Base-by-base conservation (phyloP, 2,113 vertebrate species). In the Tetrao urogallus region DNA sequence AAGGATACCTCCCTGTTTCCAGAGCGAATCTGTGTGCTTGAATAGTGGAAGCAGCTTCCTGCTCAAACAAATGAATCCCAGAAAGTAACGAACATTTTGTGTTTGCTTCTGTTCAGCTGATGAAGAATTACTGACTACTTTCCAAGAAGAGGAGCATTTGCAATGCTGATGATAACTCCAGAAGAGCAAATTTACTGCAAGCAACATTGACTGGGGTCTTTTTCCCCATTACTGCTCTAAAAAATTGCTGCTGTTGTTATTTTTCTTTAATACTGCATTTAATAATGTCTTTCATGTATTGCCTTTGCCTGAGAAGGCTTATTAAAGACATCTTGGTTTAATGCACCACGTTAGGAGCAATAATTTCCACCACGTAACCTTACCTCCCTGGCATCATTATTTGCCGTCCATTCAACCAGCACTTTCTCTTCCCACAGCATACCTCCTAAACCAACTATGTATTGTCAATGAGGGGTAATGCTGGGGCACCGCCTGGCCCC, bases 21-120 rank as follows among this genome's bases (percentile, higher is more conserved):
- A 86, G 58, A 90, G 70, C 0, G 69, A 94, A 92, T 95, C 94
- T 86, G 52, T 94, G 93, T 64, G 45, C 76, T 88, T 19, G 75
- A 86, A 72, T 91, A 94, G 67, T 25, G 19, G 75, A 43, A 38
- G 34, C 45, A 85, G 67, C 56, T 85, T 82, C 38, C 89, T 71
- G 60, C 45, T 64, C 79, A 56, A 82, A 73, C 42, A 82, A 90
- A 88, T 11, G 25, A 74, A 42, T 36, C 80, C 76, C 1, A 4
- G 74, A 80, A 20, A 60, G 45, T n/a, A 71, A 71, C 60, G 56
- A 63, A 52, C 22, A 22, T 48, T 90, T 89, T 74, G 73, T 63
- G 60, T 65, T 88, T 80, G 10, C 43, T 80, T 89, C 72, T 91
- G 15, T 82, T 78, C 10, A 52, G 20, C 47, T 36, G 79, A 52